Percentiles rank a stretch among this genome's conserved stretches.
phyloP scores from a whole-genome alignment of 2,113 vertebrate species.

The Regulus satrapa region DNA sequence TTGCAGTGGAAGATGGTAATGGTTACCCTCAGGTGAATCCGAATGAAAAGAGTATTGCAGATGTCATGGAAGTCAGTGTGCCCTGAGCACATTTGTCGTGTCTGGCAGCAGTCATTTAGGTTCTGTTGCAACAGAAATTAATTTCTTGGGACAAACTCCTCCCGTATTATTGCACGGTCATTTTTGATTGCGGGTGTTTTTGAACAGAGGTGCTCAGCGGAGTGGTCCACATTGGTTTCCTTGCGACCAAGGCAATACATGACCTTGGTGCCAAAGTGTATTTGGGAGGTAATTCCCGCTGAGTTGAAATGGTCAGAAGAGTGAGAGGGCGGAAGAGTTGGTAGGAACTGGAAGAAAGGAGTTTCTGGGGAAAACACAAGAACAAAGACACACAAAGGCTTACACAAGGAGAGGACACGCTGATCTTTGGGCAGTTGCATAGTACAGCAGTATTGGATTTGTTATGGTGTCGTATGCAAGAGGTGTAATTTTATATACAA shows the following conservation, averaged over 20 bases:
- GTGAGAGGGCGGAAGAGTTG: neutral
- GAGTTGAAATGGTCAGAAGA: neutral
- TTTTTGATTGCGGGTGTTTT: neutral
- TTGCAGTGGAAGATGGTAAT: neutral
- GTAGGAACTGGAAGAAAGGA: neutral
- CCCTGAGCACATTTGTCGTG: neutral
- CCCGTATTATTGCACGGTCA: neutral
- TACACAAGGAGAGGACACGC: neutral
- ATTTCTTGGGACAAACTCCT: neutral
- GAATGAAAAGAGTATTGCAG: neutral
- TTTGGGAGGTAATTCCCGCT: neutral
- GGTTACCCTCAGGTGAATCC: neutral
- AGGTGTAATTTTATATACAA: neutral
- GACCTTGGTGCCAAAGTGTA: neutral
- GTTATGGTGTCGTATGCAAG: neutral
- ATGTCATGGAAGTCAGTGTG: neutral
- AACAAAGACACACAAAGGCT: neutral
- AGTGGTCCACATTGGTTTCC: neutral
- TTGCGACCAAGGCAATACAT: rapidly evolving
- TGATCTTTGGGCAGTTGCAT: neutral
- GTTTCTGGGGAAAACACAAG: neutral
- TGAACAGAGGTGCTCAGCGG: neutral
- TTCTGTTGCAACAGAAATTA: neutral
- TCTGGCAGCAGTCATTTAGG: neutral
- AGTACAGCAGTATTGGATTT: neutral